Base-by-base conservation (phyloP, 30 jellyfish, hydroid and myxozoan genomes). In the Rhopilema esculentum region DNA sequence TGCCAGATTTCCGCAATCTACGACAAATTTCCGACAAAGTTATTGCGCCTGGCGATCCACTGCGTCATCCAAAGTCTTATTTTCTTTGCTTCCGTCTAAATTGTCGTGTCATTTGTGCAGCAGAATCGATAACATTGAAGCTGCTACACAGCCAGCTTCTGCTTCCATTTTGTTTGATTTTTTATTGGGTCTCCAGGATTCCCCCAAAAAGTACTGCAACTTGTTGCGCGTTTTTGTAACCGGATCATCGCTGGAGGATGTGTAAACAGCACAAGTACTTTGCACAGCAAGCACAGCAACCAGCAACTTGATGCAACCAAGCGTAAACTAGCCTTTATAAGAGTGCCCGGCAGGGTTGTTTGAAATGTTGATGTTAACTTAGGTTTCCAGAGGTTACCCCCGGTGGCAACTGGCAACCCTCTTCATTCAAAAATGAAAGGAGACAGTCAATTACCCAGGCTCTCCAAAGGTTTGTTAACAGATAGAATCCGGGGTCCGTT, bases 41-140 rank as follows among this genome's bases (percentile, higher is more conserved):
- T 32, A 7, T 70, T 32, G 24, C 84, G 75, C 22, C 84, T 33
- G 30, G 31, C 9, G 31, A 72, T 29, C 75, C 75, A 72, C 8
- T 72, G 31, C 57, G 24, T 72, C 30, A 72, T 66, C 84, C 84
- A 72, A 72, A 26, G 57, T 49, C 84, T 31, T 72, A 27, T 72
- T 49, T 72, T 28, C 84, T 49, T 72, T 72, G 49, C 49, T 22
- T 67, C 49, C 49, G 8, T 20, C 49, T 22, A 20, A 8, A 8
- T 67, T 26, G 26, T 22, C 77, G 18, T n/a, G n/a, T n/a, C n/a
- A n/a, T 67, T 22, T 67, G 40, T 67, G 29, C 49, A 67, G 49
- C 49, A 67, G 49, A 23, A 67, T 16, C 49, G 28, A 22, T 19
- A 67, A 4, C 77, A 67, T 67, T 4, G 49, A 20, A 21, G 77